phyloP scores from a whole-genome alignment of 2,797 vertebrate genomes.

The Heteromormyrus szaboi region DNA sequence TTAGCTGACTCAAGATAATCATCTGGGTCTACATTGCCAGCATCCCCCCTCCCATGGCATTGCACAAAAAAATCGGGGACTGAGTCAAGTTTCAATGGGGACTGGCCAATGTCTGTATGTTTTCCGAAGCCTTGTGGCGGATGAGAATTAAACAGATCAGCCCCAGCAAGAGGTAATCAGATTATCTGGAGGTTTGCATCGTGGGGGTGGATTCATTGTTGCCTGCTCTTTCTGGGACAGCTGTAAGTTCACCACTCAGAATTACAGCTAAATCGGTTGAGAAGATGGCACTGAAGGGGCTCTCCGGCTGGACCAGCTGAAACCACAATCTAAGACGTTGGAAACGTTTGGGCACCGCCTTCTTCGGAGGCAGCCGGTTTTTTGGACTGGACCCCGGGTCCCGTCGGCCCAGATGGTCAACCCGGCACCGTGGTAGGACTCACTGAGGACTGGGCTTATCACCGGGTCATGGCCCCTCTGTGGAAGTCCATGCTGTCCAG shows the following conservation, averaged over 20 bases:
- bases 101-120: neutral
- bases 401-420: conserved; percentile 21
- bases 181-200: conserved; percentile 38
- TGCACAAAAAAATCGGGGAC: neutral
- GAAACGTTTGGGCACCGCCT: neutral
- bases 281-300: conserved; percentile 22
- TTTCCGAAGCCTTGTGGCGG: neutral
- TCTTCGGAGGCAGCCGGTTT: neutral
- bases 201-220: conserved; percentile 36
- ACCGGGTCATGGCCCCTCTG: conserved; percentile 58
- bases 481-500: conserved; percentile 69
- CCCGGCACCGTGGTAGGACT: conserved; percentile 24
- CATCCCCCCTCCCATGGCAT: neutral
- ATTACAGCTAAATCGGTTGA: neutral
- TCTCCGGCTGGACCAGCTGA: neutral
- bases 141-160: conserved; percentile 21
- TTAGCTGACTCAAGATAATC: conserved; percentile 8
- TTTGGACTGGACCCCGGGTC: neutral
- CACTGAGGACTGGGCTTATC: neutral
- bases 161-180: neutral
- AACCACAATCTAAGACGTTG: neutral
- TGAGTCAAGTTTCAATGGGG: neutral
- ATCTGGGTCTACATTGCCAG: neutral
- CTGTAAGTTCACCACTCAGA: conserved; percentile 21
- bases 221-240: conserved; percentile 27